Percentiles rank a stretch among this genome's conserved stretches.
phyloP scores from a whole-genome alignment of 2,888 invertebrate species.

The Trichopoda pennipes region DNA sequence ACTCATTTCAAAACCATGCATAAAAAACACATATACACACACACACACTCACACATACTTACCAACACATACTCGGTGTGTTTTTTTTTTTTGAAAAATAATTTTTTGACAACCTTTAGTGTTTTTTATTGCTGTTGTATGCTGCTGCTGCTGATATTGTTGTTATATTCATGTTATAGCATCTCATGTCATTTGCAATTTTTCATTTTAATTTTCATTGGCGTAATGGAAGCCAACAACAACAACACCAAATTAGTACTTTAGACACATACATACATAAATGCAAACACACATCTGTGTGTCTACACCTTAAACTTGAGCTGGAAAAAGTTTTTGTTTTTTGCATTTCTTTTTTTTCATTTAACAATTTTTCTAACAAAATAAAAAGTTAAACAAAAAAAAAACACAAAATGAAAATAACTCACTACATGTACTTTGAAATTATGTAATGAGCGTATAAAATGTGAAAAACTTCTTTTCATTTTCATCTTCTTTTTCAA shows the following conservation, averaged over 20 bases:
- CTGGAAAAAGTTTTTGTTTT: conserved; percentile 61
- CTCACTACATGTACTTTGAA: conserved; percentile 76
- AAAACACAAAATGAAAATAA: conserved; percentile 67
- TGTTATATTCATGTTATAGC: conserved; percentile 55
- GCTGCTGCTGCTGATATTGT: conserved; percentile 34
- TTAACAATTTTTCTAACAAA: conserved; percentile 64
- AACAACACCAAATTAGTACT: conserved; percentile 55
- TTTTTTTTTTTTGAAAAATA: conserved; percentile 24
- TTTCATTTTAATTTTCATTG: conserved; percentile 81
- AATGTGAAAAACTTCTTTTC: conserved; percentile 75
- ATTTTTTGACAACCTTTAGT: conserved; percentile 74
- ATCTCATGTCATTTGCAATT: conserved; percentile 78
- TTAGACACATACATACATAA: conserved; percentile 50
- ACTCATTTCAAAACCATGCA: conserved; percentile 50
- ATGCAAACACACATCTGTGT: conserved; percentile 51
- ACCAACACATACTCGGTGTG: conserved; percentile 30
- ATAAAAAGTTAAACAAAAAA: conserved; percentile 33
- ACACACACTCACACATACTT: conserved; percentile 40
- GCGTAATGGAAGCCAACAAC: conserved; percentile 72
- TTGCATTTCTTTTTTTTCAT: conserved; percentile 58
- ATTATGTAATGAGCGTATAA: conserved; percentile 80
- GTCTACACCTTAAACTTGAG: conserved; percentile 60
- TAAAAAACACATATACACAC: conserved; percentile 23
- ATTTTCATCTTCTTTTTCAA: conserved; percentile 74
- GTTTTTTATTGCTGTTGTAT: conserved; percentile 55